Evolutionary conservation across 1,140 invertebrate species (phyloP).

Genomic region (Drosophila pseudoananassae): DNA sequence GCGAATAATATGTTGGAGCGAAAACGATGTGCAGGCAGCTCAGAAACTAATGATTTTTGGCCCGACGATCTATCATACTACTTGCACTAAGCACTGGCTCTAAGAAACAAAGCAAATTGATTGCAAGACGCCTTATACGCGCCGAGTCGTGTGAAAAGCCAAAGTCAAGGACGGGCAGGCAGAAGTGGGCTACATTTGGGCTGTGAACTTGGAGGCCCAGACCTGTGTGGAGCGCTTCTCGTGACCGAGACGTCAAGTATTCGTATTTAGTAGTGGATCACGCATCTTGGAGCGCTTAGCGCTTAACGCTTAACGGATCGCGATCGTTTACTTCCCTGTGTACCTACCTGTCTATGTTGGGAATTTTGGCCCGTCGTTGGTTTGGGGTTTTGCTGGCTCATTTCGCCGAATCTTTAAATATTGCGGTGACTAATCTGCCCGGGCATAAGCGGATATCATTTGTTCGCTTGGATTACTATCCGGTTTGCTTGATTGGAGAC

Average conservation of each 20-base stretch:
- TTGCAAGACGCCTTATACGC: slow-evolving; percentile 11
- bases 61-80: slow-evolving; percentile 21
- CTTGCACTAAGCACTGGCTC: slow-evolving; percentile 17
- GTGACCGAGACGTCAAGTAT: slow-evolving; percentile 25
- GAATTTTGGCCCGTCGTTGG: slow-evolving; percentile 19
- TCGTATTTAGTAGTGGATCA: slow-evolving; percentile 1
- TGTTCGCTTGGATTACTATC: slow-evolving; percentile 59
- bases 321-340: slow-evolving; percentile 17
- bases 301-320: slow-evolving; percentile 9
- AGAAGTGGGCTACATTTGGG: slow-evolving; percentile 31
- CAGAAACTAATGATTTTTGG: slow-evolving; percentile 29
- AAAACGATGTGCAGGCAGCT: slow-evolving; percentile 17
- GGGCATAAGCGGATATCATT: slow-evolving; percentile 64
- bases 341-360: slow-evolving; percentile 20
- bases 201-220: slow-evolving; percentile 29
- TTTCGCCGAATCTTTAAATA: slow-evolving; percentile 52
- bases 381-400: slow-evolving; percentile 8
- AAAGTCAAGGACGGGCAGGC: slow-evolving; percentile 44
- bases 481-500: slow-evolving; percentile 56
- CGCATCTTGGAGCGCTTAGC: slow-evolving; percentile 18
- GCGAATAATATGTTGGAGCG: background rate
- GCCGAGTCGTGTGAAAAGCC: slow-evolving; percentile 31
- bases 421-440: slow-evolving; percentile 56
- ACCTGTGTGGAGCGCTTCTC: slow-evolving; percentile 7
- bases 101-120: slow-evolving; percentile 30